These are phyloP conservation scores for Notarius lentiginosus DNA, from an alignment of 2,113 vertebrate species.

Conservation along the genomic window DNA sequence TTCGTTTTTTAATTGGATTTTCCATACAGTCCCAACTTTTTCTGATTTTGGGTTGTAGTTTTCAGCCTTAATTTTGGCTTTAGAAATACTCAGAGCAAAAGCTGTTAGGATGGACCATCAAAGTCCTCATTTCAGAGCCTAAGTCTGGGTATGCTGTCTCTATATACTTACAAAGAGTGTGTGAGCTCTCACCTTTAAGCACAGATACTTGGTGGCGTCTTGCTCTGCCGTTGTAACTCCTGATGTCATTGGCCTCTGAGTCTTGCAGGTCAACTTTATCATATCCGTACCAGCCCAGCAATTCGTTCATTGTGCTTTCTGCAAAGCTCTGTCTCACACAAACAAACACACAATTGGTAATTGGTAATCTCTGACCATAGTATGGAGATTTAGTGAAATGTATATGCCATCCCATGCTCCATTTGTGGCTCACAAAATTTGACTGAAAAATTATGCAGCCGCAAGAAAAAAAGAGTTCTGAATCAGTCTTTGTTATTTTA, in stretches of 20 bases:
- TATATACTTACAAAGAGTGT: not conserved
- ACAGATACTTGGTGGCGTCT: slow-evolving; percentile 94
- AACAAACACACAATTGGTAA: slow-evolving; percentile 29
- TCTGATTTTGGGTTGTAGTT: not conserved
- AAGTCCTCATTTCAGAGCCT: not conserved
- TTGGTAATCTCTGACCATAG: slow-evolving; percentile 4
- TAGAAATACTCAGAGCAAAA: not conserved
- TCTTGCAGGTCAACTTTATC: slow-evolving; percentile 95
- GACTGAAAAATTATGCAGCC: slow-evolving; percentile 18
- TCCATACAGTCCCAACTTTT: too few species aligned
- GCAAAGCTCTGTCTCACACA: slow-evolving; percentile 83
- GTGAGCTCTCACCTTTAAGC: slow-evolving; percentile 86
- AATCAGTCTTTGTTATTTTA: slow-evolving; percentile 67
- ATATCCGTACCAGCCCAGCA: slow-evolving; percentile 97
- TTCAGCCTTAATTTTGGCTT: not conserved
- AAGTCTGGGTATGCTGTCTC: too few species aligned
- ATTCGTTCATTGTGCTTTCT: slow-evolving; percentile 98
- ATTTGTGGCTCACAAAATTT: slow-evolving; percentile 16
- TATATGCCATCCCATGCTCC: slow-evolving; percentile 1
- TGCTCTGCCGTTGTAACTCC: slow-evolving; percentile 85
- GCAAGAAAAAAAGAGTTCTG: slow-evolving; percentile 25
- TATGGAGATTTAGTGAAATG: slow-evolving; percentile 18
- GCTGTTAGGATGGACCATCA: not conserved
- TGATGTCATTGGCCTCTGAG: slow-evolving; percentile 91
- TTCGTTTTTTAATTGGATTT: too few species aligned